Conservation (phyloP, 2,888 invertebrate genomes). For the Spatulosminthurus flaviceps region DNA sequence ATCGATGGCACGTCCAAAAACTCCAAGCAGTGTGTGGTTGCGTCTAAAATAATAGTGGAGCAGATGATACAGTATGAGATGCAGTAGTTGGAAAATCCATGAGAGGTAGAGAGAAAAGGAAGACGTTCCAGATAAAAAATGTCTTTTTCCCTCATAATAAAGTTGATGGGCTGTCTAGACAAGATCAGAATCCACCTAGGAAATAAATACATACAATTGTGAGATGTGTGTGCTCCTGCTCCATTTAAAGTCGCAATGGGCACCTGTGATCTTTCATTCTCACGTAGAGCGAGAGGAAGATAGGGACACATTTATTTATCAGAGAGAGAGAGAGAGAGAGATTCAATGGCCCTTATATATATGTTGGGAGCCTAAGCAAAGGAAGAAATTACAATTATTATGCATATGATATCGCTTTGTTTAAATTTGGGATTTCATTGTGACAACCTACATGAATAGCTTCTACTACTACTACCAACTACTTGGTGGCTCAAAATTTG, state of each 20-base stretch:
- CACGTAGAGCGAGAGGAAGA: too few species aligned
- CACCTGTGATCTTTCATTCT: constrained; percentile 14
- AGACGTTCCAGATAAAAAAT: not conserved
- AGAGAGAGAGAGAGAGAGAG: too few species aligned
- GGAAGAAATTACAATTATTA: too few species aligned
- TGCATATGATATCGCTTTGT: not conserved
- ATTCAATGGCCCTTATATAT: too few species aligned
- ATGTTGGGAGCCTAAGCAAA: too few species aligned
- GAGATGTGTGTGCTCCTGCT: not conserved
- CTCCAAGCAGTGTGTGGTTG: too few species aligned
- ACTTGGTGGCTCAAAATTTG: constrained; percentile 9
- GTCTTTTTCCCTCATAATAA: not conserved
- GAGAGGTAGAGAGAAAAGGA: not conserved
- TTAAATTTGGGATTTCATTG: constrained; percentile 16
- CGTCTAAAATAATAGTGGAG: too few species aligned
- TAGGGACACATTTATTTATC: too few species aligned
- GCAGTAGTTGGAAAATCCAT: not conserved
- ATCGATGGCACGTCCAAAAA: not conserved
- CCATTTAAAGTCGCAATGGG: not conserved
- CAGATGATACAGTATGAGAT: not conserved
- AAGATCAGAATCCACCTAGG: not conserved
- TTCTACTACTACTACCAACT: too few species aligned
- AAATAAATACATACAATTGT: constrained; percentile 11
- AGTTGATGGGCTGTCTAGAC: constrained; percentile 18
- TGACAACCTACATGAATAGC: not conserved